Evolutionary conservation across 2,797 vertebrate genomes (phyloP).

Genomic region (Tragelaphus eurycerus): DNA sequence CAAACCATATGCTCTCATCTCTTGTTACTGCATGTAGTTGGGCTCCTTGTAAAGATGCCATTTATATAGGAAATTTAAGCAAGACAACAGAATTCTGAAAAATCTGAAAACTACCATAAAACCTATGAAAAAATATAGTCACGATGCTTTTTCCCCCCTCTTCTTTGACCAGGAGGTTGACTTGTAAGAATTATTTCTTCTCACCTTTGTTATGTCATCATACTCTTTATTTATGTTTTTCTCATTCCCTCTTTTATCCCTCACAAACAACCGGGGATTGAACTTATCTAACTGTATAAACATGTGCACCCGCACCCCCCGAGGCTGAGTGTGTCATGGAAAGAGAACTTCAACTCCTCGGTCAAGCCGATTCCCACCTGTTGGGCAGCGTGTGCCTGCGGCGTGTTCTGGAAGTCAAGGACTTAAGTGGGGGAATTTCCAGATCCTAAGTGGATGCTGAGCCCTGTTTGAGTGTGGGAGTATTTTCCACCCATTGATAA

Average conservation of each 20-base stretch:
- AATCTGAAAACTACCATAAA: conserved; percentile 15
- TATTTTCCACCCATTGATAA: conserved; percentile 25
- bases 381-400: neutral
- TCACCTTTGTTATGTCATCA: conserved; percentile 41
- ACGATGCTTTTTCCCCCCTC: neutral
- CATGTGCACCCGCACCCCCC: neutral
- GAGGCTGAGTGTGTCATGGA: neutral
- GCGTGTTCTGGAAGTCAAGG: neutral
- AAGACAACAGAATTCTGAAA: neutral
- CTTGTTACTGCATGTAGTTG: neutral
- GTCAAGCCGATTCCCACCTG: conserved; percentile 23
- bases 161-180: neutral
- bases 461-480: neutral
- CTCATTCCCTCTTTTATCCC: conserved; percentile 42
- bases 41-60: neutral
- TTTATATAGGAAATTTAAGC: neutral
- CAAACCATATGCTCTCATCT: neutral
- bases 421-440: neutral
- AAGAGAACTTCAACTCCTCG: neutral
- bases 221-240: conserved; percentile 32
- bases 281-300: conserved; percentile 12
- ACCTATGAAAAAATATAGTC: neutral
- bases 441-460: conserved; percentile 9
- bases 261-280: conserved; percentile 22
- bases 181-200: conserved; percentile 51